Percentiles rank a stretch among this genome's conserved stretches.
Evolutionary conservation across 2,797 vertebrate species (phyloP).

Genomic region (Muscicapa striata): DNA sequence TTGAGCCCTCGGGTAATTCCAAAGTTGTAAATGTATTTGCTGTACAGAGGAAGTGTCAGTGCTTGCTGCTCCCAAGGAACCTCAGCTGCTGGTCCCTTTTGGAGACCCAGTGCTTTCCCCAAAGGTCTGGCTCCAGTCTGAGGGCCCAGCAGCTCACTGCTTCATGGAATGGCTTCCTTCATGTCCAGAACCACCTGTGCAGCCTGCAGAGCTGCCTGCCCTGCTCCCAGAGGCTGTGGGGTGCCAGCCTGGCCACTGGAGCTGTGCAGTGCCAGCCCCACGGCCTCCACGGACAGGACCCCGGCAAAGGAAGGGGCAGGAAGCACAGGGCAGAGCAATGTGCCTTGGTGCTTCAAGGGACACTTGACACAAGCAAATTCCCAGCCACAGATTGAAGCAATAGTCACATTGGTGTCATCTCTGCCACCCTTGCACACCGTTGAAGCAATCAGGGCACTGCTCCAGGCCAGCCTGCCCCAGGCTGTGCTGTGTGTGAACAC

Average conservation of each 20-base stretch:
- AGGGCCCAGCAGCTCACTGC: not conserved
- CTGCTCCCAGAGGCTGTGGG: accelerated
- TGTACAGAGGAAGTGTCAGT: constrained; percentile 43
- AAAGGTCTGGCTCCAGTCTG: not conserved
- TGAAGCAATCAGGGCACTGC: not conserved
- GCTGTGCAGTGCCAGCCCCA: not conserved
- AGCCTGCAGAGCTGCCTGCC: not conserved
- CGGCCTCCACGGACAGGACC: not conserved
- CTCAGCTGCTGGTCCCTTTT: not conserved
- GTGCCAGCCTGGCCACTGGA: too few species aligned
- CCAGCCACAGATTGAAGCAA: not conserved
- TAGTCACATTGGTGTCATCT: not conserved
- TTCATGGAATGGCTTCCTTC: not conserved
- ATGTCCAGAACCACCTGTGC: not conserved
- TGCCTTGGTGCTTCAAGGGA: not conserved
- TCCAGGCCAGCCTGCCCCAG: not conserved
- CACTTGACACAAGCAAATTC: not conserved
- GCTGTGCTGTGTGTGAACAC: not conserved
- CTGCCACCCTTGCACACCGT: not conserved
- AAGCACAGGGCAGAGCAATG: not conserved
- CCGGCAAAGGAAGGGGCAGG: not conserved
- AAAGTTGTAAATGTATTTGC: constrained; percentile 64
- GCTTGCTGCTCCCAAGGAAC: not conserved
- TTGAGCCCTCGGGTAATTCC: not conserved
- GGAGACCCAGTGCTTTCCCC: not conserved